Percentiles rank a stretch among this genome's conserved stretches.
Conservation (phyloP, 2,888 invertebrate genomes). For the Pecten maximus region DNA sequence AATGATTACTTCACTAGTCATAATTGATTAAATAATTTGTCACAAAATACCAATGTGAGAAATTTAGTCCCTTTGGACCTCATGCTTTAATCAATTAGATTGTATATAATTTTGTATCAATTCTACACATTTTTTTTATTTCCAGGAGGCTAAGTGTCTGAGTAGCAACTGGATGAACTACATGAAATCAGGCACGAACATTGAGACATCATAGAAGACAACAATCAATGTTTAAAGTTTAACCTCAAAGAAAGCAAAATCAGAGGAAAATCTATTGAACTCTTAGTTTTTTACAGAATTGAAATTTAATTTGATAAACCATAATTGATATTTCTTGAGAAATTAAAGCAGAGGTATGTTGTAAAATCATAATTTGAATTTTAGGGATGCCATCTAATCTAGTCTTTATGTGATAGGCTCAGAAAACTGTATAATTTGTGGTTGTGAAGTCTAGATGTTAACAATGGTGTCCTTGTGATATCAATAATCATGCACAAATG, state of each 20-base stretch:
- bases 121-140: slow-evolving; percentile 48
- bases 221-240: neutral
- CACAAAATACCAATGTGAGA: too few relatives aligned
- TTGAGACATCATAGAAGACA: neutral
- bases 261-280: neutral
- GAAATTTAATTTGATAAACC: neutral
- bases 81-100: too few relatives aligned
- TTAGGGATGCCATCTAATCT: neutral
- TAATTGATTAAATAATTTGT: too few relatives aligned
- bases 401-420: slow-evolving; percentile 13
- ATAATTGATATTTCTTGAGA: neutral
- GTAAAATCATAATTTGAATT: neutral
- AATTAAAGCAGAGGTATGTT: neutral
- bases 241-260: neutral
- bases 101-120: slow-evolving; percentile 31
- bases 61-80: too few relatives aligned
- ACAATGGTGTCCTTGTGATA: neutral
- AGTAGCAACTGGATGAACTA: slow-evolving; percentile 77
- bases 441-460: slow-evolving; percentile 6
- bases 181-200: slow-evolving; percentile 63
- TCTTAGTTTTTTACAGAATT: neutral
- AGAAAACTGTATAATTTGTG: neutral
- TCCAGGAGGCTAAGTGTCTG: slow-evolving; percentile 76
- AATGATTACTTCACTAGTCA: too few relatives aligned
- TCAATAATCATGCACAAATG: slow-evolving; percentile 13